Conservation (phyloP, 2,113 vertebrate genomes). For the Pseudolaguvia tuberculata region DNA sequence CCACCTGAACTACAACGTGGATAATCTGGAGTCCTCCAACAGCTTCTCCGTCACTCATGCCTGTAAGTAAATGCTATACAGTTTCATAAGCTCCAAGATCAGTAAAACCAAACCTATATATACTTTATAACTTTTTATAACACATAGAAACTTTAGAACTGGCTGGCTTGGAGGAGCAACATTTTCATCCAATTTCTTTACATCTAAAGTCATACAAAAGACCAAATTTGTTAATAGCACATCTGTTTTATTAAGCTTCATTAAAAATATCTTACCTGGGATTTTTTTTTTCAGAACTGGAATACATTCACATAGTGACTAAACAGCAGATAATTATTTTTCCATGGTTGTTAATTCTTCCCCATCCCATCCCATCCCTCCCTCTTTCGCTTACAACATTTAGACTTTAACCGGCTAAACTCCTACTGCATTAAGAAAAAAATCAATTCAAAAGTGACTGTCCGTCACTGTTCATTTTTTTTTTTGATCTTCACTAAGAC, state of each 20-base stretch:
- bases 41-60: constrained; percentile 99
- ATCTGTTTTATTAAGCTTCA: too few species aligned
- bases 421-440: background rate
- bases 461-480: background rate
- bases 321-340: background rate
- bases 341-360: too few species aligned
- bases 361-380: too few species aligned
- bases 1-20: constrained; percentile 97
- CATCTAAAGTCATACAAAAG: too few species aligned
- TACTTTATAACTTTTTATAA: background rate
- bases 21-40: constrained; percentile 99
- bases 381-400: background rate
- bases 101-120: background rate
- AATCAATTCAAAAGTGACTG: too few species aligned
- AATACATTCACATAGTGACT: background rate
- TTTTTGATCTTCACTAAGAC: background rate
- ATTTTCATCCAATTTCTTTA: too few species aligned
- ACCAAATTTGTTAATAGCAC: too few species aligned
- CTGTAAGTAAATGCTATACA: constrained; percentile 79
- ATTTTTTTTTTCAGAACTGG: background rate
- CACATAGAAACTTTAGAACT: too few species aligned
- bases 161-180: too few species aligned
- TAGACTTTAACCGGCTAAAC: background rate
- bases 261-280: background rate
- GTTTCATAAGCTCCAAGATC: constrained; percentile 9